Percentiles rank a stretch among this genome's conserved stretches.
Conservation (phyloP, 1,140 invertebrate genomes). For the Solenopsis invicta region DNA sequence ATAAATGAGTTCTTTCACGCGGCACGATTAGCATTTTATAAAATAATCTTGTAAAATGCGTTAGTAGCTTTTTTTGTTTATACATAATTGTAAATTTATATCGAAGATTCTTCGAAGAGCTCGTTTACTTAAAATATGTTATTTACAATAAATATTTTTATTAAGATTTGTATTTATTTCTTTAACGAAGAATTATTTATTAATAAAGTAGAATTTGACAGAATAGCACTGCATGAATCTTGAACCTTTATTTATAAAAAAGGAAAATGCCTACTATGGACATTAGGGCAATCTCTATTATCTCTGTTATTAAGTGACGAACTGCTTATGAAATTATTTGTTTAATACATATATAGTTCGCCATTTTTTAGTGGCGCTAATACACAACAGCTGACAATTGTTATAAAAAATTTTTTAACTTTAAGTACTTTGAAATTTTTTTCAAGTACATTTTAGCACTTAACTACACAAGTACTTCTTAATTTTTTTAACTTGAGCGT, state of each 20-base stretch:
- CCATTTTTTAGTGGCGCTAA: too few relatives aligned
- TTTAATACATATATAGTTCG: too few relatives aligned
- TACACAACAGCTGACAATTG: too few relatives aligned
- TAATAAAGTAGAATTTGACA: background rate
- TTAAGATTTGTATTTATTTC: background rate
- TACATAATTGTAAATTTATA: conserved; percentile 9
- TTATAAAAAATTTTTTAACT: too few relatives aligned
- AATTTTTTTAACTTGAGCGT: too few relatives aligned
- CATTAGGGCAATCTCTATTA: too few relatives aligned
- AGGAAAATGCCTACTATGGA: too few relatives aligned
- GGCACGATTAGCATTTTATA: background rate
- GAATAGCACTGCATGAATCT: background rate
- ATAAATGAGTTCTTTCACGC: conserved; percentile 37
- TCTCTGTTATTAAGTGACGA: too few relatives aligned
- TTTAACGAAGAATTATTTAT: background rate
- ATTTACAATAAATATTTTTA: conserved; percentile 5
- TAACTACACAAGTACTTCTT: too few relatives aligned
- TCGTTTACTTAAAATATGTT: background rate
- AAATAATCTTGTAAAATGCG: conserved; percentile 7
- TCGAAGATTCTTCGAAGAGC: background rate
- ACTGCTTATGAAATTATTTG: too few relatives aligned
- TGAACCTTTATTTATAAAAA: background rate
- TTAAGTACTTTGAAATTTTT: too few relatives aligned
- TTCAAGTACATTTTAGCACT: too few relatives aligned
- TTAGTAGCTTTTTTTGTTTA: background rate